Base-by-base conservation (phyloP, 2,888 invertebrate genomes). In the Julus scanicus region DNA sequence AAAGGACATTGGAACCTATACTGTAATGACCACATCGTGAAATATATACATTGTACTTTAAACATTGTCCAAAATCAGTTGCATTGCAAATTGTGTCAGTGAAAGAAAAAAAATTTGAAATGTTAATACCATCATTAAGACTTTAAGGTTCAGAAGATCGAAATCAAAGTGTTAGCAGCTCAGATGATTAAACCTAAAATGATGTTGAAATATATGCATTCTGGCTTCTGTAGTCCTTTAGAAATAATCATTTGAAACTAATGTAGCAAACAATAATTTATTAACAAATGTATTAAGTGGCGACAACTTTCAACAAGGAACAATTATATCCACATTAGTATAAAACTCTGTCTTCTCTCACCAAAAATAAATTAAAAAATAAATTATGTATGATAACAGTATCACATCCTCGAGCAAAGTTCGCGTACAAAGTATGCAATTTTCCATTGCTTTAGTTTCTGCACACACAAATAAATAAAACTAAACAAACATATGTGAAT, bases 351-450 rank as follows among this genome's bases (percentile, higher is more conserved):
- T 80, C 37, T 37, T 80, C 37, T 80, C 29, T 39, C 80, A 37
- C 37, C 37, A 80, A 37, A 37, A 80, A 80, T 39, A 39, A 80
- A 80, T 39, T 80, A 39, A 15, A 80, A 37, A 80, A 80, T 80
- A 80, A 80, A 9, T 80, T 80, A 80, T 37, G 80, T 39, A 80
- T 9, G 71, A 71, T 71, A 71, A 71, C 71, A 29, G 29, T 29
- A 29, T 71, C 71, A 71, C 71, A 71, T 71, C 71, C 71, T 11
- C 29, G 71, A 29, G 29, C 71, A 71, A 71, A 71, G 71, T 2
- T 8, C 71, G 29, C 71, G 71, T 71, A 29, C 71, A 71, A 71
- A 71, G 71, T 71, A n/a, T 71, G 71, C 29, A 29, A 15, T 53
- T 53, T 53, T 53, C 53, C 53, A 63, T 6, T 13, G 20, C 5